Conservation (phyloP, 2,797 vertebrate species). For the Podarcis lilfordi region DNA sequence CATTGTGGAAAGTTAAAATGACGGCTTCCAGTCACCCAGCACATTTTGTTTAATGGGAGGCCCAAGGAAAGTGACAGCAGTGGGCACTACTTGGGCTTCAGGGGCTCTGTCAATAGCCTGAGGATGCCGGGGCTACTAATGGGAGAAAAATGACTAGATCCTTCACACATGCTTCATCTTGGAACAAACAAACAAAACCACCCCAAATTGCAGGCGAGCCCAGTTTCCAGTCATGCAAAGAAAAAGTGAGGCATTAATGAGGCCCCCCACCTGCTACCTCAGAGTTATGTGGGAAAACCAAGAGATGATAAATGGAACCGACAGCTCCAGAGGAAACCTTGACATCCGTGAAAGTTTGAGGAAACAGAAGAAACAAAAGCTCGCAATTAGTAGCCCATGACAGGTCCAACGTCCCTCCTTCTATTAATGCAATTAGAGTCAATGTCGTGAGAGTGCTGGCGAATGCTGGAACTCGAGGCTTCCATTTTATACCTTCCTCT, state of each 20-base stretch:
- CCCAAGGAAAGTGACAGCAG: neutral
- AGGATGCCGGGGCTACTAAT: neutral
- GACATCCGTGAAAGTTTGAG: slow-evolving; percentile 45
- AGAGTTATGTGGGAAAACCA: slow-evolving; percentile 48
- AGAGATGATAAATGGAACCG: slow-evolving; percentile 59
- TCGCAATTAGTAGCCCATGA: slow-evolving; percentile 63
- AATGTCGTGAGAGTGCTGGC: slow-evolving; percentile 41
- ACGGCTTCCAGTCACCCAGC: neutral
- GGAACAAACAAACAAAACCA: neutral
- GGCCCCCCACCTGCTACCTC: slow-evolving; percentile 39
- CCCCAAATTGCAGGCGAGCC: neutral
- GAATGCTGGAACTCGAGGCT: slow-evolving; percentile 40
- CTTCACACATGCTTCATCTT: neutral
- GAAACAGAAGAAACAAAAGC: slow-evolving; percentile 49
- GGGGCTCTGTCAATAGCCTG: neutral
- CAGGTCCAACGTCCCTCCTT: slow-evolving; percentile 40
- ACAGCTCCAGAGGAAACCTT: slow-evolving; percentile 69
- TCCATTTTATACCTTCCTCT: slow-evolving; percentile 11
- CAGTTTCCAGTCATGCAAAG: neutral
- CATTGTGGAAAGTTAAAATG: neutral
- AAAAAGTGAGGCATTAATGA: slow-evolving; percentile 29
- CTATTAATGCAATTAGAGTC: slow-evolving; percentile 73
- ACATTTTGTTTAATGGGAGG: neutral
- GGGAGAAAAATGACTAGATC: neutral
- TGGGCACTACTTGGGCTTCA: too few species aligned